A percentile compares a stretch with the other conserved stretches of the same genome.
phyloP scores from a whole-genome alignment of 2,113 vertebrate genomes.

The Scomber colias region DNA sequence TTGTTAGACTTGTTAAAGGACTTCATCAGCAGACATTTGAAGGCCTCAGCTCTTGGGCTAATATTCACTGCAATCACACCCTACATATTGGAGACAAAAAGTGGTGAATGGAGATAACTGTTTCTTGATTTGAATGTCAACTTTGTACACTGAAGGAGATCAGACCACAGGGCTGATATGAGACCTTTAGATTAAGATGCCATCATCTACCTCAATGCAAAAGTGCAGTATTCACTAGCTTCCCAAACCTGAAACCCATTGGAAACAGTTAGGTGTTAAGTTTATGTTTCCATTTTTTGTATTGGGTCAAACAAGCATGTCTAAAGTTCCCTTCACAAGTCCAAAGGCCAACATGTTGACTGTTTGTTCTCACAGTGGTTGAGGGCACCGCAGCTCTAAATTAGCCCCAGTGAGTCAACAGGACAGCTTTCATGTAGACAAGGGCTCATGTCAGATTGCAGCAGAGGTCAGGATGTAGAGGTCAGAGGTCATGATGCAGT shows the following conservation, averaged over 20 bases:
- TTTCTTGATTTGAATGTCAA: constrained; percentile 3
- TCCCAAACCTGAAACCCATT: background rate
- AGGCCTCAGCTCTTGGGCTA: constrained; percentile 36
- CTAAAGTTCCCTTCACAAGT: constrained; percentile 46
- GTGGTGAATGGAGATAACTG: background rate
- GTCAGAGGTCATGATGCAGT: constrained; percentile 72
- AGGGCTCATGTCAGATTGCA: constrained; percentile 72
- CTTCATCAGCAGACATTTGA: constrained; percentile 52
- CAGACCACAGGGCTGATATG: background rate
- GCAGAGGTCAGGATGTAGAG: constrained; percentile 75
- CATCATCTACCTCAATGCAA: background rate
- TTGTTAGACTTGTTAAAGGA: constrained; percentile 66
- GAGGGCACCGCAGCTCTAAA: constrained; percentile 74
- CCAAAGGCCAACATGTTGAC: constrained; percentile 56
- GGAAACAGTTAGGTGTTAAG: background rate
- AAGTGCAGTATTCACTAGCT: background rate
- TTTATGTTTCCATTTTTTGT: background rate
- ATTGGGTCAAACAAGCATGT: constrained; percentile 27
- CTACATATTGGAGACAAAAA: constrained; percentile 14
- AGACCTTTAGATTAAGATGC: background rate
- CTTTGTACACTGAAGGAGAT: background rate
- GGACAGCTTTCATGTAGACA: constrained; percentile 79
- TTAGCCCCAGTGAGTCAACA: constrained; percentile 70
- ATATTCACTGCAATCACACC: constrained; percentile 33
- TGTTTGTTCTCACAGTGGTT: constrained; percentile 67